These are phyloP conservation scores for Ophiothrix spiculata DNA, from an alignment of 35 echinoderm and acorn worm genomes.

Conservation along the genomic window DNA sequence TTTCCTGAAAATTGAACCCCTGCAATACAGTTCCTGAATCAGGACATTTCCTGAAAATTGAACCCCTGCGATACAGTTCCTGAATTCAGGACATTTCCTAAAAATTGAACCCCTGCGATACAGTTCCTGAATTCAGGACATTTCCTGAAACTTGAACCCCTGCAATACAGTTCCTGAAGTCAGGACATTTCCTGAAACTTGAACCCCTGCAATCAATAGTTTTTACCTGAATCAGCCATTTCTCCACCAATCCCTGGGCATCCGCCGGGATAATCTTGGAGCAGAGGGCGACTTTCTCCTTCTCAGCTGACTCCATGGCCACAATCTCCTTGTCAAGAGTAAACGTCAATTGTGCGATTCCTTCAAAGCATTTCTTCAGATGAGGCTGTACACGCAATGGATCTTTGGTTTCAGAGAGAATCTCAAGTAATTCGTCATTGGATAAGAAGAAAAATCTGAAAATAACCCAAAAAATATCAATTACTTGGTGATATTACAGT, in stretches of 20 bases:
- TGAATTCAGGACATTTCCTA: too few species aligned
- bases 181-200: too few species aligned
- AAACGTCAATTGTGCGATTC: slow-evolving; percentile 89
- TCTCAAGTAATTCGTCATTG: slow-evolving; percentile 94
- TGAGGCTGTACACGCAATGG: slow-evolving; percentile 93
- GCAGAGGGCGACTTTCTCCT: slow-evolving; percentile 72
- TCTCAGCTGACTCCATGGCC: slow-evolving; percentile 97
- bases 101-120: too few species aligned
- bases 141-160: too few species aligned
- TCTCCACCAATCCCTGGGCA: slow-evolving; percentile 94
- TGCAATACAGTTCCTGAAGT: too few species aligned
- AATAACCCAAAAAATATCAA: background rate
- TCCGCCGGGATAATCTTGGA: slow-evolving; percentile 85
- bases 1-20: too few species aligned
- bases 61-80: too few species aligned
- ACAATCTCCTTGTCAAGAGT: slow-evolving; percentile 87
- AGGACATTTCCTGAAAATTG: too few species aligned
- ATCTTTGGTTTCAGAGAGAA: slow-evolving; percentile 97
- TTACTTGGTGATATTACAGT: too few species aligned
- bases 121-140: too few species aligned
- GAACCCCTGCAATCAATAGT: too few species aligned
- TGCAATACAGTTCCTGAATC: too few species aligned
- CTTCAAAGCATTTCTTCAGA: slow-evolving; percentile 99
- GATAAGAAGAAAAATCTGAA: slow-evolving; percentile 96
- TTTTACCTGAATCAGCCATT: slow-evolving; percentile 95